Evolutionary conservation across 1,140 invertebrate species (phyloP), one percentile per base, ranked within the genome.

Genomic region (Dendrolimus kikuchii): DNA sequence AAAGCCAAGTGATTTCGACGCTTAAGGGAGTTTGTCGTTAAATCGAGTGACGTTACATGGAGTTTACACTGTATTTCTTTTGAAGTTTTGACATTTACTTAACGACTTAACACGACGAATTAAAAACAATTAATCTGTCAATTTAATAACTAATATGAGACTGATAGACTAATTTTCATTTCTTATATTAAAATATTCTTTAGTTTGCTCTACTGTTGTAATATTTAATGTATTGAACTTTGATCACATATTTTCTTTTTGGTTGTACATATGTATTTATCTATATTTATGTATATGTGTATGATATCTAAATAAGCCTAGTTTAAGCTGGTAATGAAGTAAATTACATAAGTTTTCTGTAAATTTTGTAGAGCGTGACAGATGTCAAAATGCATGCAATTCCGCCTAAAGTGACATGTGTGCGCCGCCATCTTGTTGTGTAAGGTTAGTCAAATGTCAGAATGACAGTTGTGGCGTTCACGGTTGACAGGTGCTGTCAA

Each of bases 281-380:
- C 45, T 44, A 45, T 43, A 44, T 54, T 54, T 43, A 8, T 50
- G 36, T 49, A 39, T 40, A 8, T 38, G 41, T 53, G 56, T 40
- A 43, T 56, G 49, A 55, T 62, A 51, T 43, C 40, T 51, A 53
- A 41, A 46, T 44, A 50, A 47, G 39, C 8, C 23, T 39, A 39
- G 40, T 5, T 36, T 53, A 41, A 46, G 7, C 7, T 41, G 42
- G 5, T 37, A 54, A 38, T 57, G 51, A 56, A 46, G 23, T 46
- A 53, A 49, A 49, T 23, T 55, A 59, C 44, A 50, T 60, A 60
- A 51, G 55, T 66, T 64, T 60, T 55, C 57, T 77, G 68, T 74
- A 69, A 69, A 73, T 85, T 85, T 62, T 84, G 23, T 51, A 85
- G 81, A 82, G 76, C 81, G 77, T 85, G 81, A 85, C 74, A 79